Evolutionary conservation across 2,113 vertebrate species (phyloP), one percentile per base, ranked within the genome.

Genomic region (Climacteris rufus): DNA sequence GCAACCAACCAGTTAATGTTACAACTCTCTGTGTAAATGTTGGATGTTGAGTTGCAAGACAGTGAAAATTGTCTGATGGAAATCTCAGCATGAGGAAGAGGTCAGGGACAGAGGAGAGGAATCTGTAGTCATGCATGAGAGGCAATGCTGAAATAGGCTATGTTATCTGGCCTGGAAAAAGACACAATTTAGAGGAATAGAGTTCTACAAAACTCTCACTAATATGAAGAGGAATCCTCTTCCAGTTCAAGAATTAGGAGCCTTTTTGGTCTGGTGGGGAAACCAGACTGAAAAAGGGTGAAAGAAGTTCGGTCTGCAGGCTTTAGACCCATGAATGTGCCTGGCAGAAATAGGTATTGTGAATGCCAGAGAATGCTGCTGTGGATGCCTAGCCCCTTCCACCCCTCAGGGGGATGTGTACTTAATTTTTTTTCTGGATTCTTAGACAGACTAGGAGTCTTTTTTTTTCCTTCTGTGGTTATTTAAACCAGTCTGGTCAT

Each of bases 371-470:
- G 22, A 30, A 17, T 33, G 42, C 7, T 45, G 42, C 24, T 65
- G 30, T 13, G n/a, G 15, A 15, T 54, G 24, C 17, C 14, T n/a
- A 61, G 30, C 24, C 16, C 4, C 44, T 39, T 39, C 17, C 25
- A 54, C 4, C 5, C 5, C 7, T 4, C 5, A 23, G 15, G 11
- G 14, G 2, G 1, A 47, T 28, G 3, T 60, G 27, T 65, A 3
- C 25, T 83, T 90, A 27, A 56, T 8, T 40, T 74, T 84, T n/a
- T 61, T 52, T 70, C 70, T 19, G 2, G 20, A 72, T 69, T 90
- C 15, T 21, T 82, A 60, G 45, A 35, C 11, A 87, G 28, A 21
- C n/a, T 57, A 77, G 64, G 39, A 64, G 13, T 17, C n/a, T 14
- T 74, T 28, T 37, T 57, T 54, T 78, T 78, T 50, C 14, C 6